phyloP scores from a whole-genome alignment of 1,140 invertebrate genomes.

The Caenorhabditis tropicalis region DNA sequence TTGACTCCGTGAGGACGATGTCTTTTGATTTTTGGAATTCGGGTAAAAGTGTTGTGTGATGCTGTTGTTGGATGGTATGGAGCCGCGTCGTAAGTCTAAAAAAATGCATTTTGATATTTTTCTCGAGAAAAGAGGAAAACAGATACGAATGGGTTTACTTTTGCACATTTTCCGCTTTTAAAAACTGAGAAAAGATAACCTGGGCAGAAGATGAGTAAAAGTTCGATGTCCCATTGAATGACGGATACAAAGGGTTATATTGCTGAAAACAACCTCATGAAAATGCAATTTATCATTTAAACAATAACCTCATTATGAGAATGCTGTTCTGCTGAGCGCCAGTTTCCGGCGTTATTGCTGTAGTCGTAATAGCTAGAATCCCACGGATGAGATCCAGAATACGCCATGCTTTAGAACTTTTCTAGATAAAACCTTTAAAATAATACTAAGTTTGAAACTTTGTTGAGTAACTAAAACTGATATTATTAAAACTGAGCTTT shows the following conservation, averaged over 20 bases:
- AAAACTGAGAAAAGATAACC: not conserved
- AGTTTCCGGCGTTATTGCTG: not conserved
- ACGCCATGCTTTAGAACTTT: not conserved
- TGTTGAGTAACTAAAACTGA: too few species aligned
- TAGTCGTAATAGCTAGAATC: not conserved
- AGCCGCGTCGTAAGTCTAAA: not conserved
- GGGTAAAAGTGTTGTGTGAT: not conserved
- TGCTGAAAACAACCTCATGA: not conserved
- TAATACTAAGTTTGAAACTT: too few species aligned
- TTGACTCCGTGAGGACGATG: not conserved
- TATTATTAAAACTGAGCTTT: too few species aligned
- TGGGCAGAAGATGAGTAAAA: conserved; percentile 40
- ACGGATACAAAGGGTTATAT: conserved; percentile 12
- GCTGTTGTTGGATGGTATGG: conserved; percentile 1
- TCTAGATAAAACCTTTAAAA: not conserved
- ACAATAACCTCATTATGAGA: not conserved
- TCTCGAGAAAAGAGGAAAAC: not conserved
- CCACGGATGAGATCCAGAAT: not conserved
- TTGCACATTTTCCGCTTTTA: conserved; percentile 1
- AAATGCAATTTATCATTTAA: not conserved
- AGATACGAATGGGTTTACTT: not conserved
- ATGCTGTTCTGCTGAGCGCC: not conserved
- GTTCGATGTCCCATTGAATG: conserved; percentile 14
- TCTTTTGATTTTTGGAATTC: not conserved
- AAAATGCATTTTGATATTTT: not conserved